A percentile compares a stretch with the other conserved stretches of the same genome.
These are phyloP conservation scores for Hippopotamus amphibius DNA, from an alignment of 2,113 vertebrate species.

Conservation along the genomic window DNA sequence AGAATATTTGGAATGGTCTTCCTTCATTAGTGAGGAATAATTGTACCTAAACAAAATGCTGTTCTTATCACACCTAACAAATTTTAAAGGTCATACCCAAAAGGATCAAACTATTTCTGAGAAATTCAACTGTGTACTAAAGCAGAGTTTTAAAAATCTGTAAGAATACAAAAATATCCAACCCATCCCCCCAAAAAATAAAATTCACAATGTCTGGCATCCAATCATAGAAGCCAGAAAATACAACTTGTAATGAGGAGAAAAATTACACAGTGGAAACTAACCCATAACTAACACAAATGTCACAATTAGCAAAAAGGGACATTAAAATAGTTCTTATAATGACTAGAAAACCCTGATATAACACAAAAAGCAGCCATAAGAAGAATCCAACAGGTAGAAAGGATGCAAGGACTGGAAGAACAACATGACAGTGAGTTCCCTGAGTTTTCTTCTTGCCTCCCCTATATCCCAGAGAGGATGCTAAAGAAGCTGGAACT, in stretches of 20 bases:
- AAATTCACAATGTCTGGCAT: background rate
- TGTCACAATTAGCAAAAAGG: background rate
- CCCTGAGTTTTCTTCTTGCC: background rate
- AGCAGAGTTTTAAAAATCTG: background rate
- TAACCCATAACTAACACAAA: background rate
- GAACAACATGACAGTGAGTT: background rate
- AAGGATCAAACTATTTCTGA: background rate
- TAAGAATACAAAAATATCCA: background rate
- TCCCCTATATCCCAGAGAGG: background rate
- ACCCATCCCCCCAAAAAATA: background rate
- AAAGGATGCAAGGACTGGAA: background rate
- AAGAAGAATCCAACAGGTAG: background rate
- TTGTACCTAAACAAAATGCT: background rate
- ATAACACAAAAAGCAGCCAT: background rate
- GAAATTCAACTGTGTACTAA: background rate
- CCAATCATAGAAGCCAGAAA: background rate
- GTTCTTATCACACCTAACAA: background rate
- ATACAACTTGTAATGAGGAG: background rate
- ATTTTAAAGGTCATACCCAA: background rate
- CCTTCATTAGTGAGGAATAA: background rate
- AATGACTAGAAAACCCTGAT: background rate
- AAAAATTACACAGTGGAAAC: background rate
- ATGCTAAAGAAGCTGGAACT: background rate
- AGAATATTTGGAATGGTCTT: background rate
- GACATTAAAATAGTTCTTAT: background rate